These are phyloP conservation scores for Drosophila orena DNA, from an alignment of 1,140 invertebrate species.

Conservation along the genomic window DNA sequence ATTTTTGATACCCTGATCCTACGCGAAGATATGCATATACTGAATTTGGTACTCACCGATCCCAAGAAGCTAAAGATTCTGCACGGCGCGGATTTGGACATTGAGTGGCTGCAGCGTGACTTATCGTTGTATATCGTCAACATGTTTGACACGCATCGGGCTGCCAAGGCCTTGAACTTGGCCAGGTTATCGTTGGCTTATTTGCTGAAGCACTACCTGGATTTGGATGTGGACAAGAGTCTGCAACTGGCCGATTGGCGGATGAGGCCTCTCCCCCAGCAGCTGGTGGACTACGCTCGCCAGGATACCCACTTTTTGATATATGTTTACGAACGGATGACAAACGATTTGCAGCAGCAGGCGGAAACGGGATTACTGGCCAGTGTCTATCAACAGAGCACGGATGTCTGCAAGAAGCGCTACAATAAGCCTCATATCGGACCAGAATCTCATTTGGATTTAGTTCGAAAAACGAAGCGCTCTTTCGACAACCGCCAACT, in stretches of 20 bases:
- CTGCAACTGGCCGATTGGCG: conserved; percentile 99
- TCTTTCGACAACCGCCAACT: conserved; percentile 95
- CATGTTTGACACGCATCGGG: conserved; percentile 98
- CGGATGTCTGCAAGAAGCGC: conserved; percentile 89
- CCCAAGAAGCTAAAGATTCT: conserved; percentile 97
- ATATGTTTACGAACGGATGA: conserved; percentile 95
- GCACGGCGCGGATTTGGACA: conserved; percentile 95
- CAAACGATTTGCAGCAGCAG: conserved; percentile 91
- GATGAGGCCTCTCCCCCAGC: conserved; percentile 94
- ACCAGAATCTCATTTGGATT: conserved; percentile 90
- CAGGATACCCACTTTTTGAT: conserved; percentile 98
- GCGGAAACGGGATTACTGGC: conserved; percentile 89
- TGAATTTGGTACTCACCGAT: conserved; percentile 97
- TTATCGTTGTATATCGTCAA: conserved; percentile 98
- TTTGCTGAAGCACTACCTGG: conserved; percentile 92
- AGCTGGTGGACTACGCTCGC: conserved; percentile 95
- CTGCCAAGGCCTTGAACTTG: conserved; percentile 91
- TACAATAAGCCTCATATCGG: conserved; percentile 93
- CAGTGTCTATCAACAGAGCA: conserved; percentile 90
- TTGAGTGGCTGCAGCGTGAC: conserved; percentile 98
- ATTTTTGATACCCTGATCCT: conserved; percentile 95
- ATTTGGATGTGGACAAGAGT: conserved; percentile 92
- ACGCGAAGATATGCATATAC: conserved; percentile 91
- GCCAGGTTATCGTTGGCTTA: conserved; percentile 91
- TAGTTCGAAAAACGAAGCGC: conserved; percentile 92